phyloP scores from a whole-genome alignment of 2,113 vertebrate genomes.

The Octodon degus region DNA sequence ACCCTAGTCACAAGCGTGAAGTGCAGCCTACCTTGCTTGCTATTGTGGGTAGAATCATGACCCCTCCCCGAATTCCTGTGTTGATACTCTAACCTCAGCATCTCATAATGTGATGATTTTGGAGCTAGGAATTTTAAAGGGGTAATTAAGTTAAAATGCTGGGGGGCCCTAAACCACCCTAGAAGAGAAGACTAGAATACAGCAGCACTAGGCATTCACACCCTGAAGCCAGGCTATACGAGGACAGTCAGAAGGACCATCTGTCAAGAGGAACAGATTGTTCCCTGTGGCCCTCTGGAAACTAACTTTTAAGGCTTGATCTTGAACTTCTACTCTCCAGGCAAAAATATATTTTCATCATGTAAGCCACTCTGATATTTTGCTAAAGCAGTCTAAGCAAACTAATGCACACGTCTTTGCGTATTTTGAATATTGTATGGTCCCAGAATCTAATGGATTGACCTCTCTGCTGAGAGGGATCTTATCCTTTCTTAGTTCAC shows the following conservation, averaged over 20 bases:
- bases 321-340: not conserved
- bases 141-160: slow-evolving; percentile 4
- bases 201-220: not conserved
- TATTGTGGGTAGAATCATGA: not conserved
- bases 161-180: not conserved
- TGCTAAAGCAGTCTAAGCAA: not conserved
- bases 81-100: not conserved
- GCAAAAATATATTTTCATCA: not conserved
- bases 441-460: not conserved
- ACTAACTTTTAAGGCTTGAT: not conserved
- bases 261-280: not conserved
- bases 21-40: not conserved
- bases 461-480: not conserved
- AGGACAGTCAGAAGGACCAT: not conserved
- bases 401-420: not conserved
- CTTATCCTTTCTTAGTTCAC: not conserved
- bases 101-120: not conserved
- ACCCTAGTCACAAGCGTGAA: not conserved
- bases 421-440: slow-evolving; percentile 17
- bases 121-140: not conserved
- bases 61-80: not conserved
- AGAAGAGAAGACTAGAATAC: not conserved
- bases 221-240: not conserved
- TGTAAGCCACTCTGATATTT: not conserved
- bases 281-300: not conserved